Percentiles rank a stretch among this genome's conserved stretches.
phyloP scores from a whole-genome alignment of 2,113 vertebrate species.

The Nyctibius bracteatus region DNA sequence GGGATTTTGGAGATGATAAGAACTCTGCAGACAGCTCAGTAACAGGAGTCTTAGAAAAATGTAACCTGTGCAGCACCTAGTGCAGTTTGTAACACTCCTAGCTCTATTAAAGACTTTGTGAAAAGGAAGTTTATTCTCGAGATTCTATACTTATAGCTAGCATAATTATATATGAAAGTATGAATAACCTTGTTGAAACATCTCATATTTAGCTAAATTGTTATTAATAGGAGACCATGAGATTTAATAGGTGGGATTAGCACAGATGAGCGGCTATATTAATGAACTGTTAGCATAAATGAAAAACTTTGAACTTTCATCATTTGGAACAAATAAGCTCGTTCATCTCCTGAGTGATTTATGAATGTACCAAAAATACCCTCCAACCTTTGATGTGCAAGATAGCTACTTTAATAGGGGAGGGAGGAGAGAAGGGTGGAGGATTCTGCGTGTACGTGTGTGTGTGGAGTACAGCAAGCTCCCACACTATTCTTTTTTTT shows the following conservation, averaged over 20 bases:
- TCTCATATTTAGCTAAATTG: conserved; percentile 14
- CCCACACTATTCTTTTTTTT: background rate
- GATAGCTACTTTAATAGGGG: background rate
- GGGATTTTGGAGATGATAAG: background rate
- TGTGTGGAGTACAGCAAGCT: background rate
- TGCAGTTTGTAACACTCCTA: background rate
- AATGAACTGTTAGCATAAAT: conserved; percentile 36
- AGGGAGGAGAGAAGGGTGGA: background rate
- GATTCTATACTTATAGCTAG: background rate
- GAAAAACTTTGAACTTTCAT: conserved; percentile 30
- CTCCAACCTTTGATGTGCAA: background rate
- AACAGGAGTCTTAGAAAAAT: background rate
- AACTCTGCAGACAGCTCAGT: background rate
- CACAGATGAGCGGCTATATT: conserved; percentile 5
- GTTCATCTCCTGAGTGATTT: conserved; percentile 11
- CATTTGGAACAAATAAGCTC: conserved; percentile 11
- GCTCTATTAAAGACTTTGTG: background rate
- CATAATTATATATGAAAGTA: background rate
- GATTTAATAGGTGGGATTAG: conserved; percentile 20
- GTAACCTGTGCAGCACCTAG: background rate
- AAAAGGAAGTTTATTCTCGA: background rate
- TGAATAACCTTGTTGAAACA: conserved; percentile 18
- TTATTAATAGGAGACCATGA: conserved; percentile 11
- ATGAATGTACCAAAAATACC: background rate
- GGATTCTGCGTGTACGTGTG: rapidly evolving